These are phyloP conservation scores for Hirtodrosophila duncani DNA, from an alignment of 2,888 invertebrate species.

Conservation along the genomic window DNA sequence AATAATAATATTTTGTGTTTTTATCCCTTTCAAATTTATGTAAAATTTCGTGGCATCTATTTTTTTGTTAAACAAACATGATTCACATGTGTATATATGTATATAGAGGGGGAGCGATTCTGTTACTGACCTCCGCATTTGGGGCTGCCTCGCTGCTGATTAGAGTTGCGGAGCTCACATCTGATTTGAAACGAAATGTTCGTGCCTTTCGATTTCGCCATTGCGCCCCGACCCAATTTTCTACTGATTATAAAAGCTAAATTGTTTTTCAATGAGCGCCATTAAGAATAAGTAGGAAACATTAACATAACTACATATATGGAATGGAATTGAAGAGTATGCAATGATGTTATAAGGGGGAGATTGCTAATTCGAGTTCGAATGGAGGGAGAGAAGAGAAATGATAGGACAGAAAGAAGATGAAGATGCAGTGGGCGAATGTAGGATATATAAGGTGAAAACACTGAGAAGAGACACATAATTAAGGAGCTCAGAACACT, in stretches of 20 bases:
- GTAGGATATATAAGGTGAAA: too few species aligned
- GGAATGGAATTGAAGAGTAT: too few species aligned
- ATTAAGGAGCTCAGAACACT: too few species aligned
- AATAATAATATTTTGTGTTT: conserved; percentile 13
- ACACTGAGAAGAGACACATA: too few species aligned
- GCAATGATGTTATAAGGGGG: too few species aligned
- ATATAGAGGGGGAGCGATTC: background rate
- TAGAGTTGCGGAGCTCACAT: conserved; percentile 5
- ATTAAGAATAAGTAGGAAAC: conserved; percentile 3
- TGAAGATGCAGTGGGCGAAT: too few species aligned
- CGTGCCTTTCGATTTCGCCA: conserved; percentile 26
- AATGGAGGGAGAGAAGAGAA: too few species aligned
- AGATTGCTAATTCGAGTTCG: too few species aligned
- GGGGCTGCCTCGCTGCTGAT: conserved; percentile 21
- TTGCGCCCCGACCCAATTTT: conserved; percentile 17
- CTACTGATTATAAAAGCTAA: conserved; percentile 43
- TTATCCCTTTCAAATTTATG: conserved; percentile 10
- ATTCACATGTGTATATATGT: conserved; percentile 38
- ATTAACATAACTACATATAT: background rate
- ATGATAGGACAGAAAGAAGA: too few species aligned
- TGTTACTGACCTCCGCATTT: conserved; percentile 57
- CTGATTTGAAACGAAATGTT: conserved; percentile 47
- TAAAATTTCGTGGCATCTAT: conserved; percentile 12
- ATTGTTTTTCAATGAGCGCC: conserved; percentile 49
- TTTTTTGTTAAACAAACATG: conserved; percentile 29